Evolutionary conservation across 2,888 invertebrate genomes (phyloP).

Genomic region (Aphrophora alni): DNA sequence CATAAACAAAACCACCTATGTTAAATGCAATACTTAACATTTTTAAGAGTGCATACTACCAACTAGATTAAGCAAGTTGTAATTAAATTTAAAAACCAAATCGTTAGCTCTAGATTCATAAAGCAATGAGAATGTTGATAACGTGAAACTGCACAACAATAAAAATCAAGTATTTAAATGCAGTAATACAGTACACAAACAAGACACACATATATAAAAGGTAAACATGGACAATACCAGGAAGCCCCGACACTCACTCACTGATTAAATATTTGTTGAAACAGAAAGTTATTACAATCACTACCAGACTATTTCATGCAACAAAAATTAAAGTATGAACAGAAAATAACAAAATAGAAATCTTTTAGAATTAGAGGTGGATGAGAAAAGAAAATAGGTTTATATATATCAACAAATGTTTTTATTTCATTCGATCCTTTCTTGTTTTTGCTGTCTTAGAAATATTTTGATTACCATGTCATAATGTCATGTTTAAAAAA

Average conservation of each 20-base stretch:
- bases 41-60: too few relatives aligned
- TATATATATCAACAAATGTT: too few relatives aligned
- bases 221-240: background rate
- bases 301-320: background rate
- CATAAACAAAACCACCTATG: too few relatives aligned
- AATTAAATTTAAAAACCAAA: too few relatives aligned
- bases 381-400: too few relatives aligned
- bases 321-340: background rate
- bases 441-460: too few relatives aligned
- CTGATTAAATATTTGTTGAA: background rate
- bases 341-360: background rate
- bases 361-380: background rate
- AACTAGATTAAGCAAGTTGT: too few relatives aligned
- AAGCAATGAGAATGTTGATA: background rate
- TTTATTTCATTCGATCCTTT: too few relatives aligned
- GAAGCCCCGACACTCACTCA: background rate
- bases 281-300: background rate
- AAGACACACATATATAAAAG: background rate
- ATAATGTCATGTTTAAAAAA: too few relatives aligned
- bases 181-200: background rate
- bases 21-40: too few relatives aligned
- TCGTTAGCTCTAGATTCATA: background rate
- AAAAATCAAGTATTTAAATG: background rate
- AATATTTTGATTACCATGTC: too few relatives aligned
- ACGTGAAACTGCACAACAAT: background rate